Percentiles rank a stretch among this genome's conserved stretches.
These are phyloP conservation scores for Vidua macroura DNA, from an alignment of 2,113 vertebrate species.

Conservation along the genomic window DNA sequence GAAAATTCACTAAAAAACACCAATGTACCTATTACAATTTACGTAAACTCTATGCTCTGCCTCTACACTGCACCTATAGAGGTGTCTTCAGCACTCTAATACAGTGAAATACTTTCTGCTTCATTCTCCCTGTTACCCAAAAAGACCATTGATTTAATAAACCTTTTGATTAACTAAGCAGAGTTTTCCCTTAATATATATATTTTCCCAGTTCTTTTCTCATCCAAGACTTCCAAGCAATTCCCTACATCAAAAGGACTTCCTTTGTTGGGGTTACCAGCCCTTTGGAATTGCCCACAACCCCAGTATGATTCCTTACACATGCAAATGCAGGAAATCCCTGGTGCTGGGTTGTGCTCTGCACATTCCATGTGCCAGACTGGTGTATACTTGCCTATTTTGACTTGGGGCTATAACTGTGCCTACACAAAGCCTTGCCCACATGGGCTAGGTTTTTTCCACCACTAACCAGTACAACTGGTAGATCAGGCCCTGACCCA, in stretches of 20 bases:
- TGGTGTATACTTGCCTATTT: not conserved
- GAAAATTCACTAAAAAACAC: not conserved
- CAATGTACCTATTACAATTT: not conserved
- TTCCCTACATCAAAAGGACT: not conserved
- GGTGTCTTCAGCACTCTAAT: not conserved
- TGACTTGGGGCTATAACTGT: not conserved
- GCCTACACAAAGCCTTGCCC: not conserved
- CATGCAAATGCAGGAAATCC: not conserved
- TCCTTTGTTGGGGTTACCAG: not conserved
- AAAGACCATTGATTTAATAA: not conserved
- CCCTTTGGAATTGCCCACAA: not conserved
- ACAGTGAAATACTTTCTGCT: not conserved
- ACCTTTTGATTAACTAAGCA: not conserved
- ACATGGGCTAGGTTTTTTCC: not conserved
- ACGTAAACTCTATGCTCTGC: rapidly evolving
- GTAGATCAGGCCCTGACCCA: not conserved
- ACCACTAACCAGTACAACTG: not conserved
- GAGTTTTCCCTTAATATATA: not conserved
- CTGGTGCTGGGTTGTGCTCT: rapidly evolving
- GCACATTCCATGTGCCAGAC: not conserved
- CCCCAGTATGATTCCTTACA: not conserved
- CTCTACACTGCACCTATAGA: not conserved
- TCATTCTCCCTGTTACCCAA: not conserved
- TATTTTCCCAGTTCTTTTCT: not conserved
- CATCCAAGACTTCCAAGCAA: not conserved